Percentiles rank a stretch among this genome's conserved stretches.
phyloP scores from a whole-genome alignment of 2,888 invertebrate species.

The Ganaspis brasiliensis region DNA sequence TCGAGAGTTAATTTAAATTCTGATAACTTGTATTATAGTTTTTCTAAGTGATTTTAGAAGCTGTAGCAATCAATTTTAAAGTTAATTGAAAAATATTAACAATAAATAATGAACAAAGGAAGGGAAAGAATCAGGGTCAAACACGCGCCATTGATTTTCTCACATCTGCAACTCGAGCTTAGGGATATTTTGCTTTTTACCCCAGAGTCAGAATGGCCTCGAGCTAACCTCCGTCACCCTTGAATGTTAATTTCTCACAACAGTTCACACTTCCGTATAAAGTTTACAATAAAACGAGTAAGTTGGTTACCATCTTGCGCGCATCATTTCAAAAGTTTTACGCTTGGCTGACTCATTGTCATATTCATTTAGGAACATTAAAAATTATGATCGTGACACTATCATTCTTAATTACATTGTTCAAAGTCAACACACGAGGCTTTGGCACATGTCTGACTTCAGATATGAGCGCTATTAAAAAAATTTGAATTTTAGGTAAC shows the following conservation, averaged over 20 bases:
- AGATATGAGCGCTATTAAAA: constrained; percentile 2
- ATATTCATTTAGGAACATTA: constrained; percentile 2
- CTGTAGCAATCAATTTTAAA: constrained; percentile 50
- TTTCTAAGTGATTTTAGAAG: not conserved
- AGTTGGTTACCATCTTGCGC: not conserved
- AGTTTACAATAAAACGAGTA: constrained; percentile 8
- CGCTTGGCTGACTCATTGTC: not conserved
- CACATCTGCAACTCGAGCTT: constrained; percentile 57
- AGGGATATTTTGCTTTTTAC: constrained; percentile 56
- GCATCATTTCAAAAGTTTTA: not conserved
- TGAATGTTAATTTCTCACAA: constrained; percentile 30
- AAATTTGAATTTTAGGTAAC: constrained; percentile 22
- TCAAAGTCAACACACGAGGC: not conserved
- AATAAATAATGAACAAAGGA: constrained; percentile 46
- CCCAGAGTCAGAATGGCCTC: constrained; percentile 22
- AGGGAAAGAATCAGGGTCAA: constrained; percentile 65
- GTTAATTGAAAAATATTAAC: constrained; percentile 47
- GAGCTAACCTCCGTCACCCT: constrained; percentile 23
- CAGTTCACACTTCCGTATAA: not conserved
- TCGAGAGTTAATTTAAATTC: no score
- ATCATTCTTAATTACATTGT: constrained; percentile 1
- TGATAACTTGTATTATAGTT: no score
- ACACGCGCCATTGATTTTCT: constrained; percentile 70
- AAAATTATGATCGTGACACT: not conserved
- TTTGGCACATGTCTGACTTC: not conserved